phyloP scores from a whole-genome alignment of 2,113 vertebrate genomes.

The Nothoprocta pentlandii region DNA sequence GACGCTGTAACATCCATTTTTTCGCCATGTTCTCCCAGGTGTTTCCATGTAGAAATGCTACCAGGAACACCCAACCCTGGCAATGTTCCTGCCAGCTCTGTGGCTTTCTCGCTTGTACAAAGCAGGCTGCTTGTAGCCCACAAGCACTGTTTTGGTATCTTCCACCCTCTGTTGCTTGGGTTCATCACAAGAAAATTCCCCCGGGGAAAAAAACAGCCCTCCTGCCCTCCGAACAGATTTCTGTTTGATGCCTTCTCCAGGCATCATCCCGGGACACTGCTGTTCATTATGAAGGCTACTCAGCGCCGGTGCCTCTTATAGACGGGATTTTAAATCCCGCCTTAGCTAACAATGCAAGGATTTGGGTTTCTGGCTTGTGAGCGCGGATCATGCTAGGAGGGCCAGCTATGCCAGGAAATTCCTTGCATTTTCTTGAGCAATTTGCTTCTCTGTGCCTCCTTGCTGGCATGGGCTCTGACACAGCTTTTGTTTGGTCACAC shows the following conservation, averaged over 20 bases:
- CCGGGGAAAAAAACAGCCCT: not conserved
- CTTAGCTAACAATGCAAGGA: not conserved
- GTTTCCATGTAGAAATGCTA: fast-evolving
- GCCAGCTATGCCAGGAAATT: slow-evolving; percentile 54
- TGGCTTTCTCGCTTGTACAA: not conserved
- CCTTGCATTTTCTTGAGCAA: slow-evolving; percentile 43
- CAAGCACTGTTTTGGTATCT: not conserved
- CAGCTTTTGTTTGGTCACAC: slow-evolving; percentile 24
- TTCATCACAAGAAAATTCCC: not conserved
- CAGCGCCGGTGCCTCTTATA: not conserved
- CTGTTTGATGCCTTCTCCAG: not conserved
- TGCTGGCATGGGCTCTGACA: not conserved
- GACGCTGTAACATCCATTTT: not conserved
- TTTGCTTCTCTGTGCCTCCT: slow-evolving; percentile 23
- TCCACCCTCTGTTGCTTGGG: not conserved
- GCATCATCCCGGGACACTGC: not conserved
- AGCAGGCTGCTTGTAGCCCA: not conserved
- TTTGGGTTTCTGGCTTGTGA: not conserved
- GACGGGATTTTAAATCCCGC: not conserved
- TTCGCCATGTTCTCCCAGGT: not conserved
- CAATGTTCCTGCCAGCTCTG: not conserved
- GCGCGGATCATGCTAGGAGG: not conserved
- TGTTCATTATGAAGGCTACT: not conserved
- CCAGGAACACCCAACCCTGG: not conserved
- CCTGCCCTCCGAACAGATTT: not conserved